These are phyloP conservation scores for Danio kyathit DNA, from an alignment of 2,797 vertebrate genomes.

Conservation along the genomic window DNA sequence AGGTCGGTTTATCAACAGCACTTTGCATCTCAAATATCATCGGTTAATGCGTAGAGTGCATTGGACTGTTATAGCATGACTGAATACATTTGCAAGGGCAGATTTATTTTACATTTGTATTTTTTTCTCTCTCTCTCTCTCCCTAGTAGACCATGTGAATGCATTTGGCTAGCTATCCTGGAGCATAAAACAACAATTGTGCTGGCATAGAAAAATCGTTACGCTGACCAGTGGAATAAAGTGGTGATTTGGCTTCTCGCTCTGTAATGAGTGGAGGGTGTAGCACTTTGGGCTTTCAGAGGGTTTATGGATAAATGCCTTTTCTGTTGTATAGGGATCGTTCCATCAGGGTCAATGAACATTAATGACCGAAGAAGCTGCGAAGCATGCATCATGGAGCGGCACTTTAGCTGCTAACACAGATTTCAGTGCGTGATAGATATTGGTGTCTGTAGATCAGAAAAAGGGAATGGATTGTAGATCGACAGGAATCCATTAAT, in stretches of 20 bases:
- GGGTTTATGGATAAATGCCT: slow-evolving; percentile 59
- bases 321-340: slow-evolving; percentile 44
- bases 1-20: slow-evolving; percentile 5
- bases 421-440: slow-evolving; percentile 7
- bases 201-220: slow-evolving; percentile 50
- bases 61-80: background rate
- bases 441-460: slow-evolving; percentile 39
- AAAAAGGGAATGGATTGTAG: background rate
- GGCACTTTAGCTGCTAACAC: slow-evolving; percentile 38
- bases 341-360: slow-evolving; percentile 61
- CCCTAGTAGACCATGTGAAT: slow-evolving; percentile 25
- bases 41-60: slow-evolving; percentile 26
- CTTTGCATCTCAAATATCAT: slow-evolving; percentile 27
- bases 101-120: slow-evolving; percentile 37
- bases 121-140: background rate
- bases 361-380: slow-evolving; percentile 51
- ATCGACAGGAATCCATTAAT: slow-evolving; percentile 27
- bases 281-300: slow-evolving; percentile 35
- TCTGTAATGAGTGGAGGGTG: slow-evolving; percentile 62
- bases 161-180: slow-evolving; percentile 42
- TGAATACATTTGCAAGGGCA: slow-evolving; percentile 19
- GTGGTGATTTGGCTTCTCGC: slow-evolving; percentile 51
- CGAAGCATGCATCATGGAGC: slow-evolving; percentile 34
- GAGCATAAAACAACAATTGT: slow-evolving; percentile 45
- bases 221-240: slow-evolving; percentile 49